Conservation (phyloP, 2,113 vertebrate genomes). For the Seriola rivoliana region DNA sequence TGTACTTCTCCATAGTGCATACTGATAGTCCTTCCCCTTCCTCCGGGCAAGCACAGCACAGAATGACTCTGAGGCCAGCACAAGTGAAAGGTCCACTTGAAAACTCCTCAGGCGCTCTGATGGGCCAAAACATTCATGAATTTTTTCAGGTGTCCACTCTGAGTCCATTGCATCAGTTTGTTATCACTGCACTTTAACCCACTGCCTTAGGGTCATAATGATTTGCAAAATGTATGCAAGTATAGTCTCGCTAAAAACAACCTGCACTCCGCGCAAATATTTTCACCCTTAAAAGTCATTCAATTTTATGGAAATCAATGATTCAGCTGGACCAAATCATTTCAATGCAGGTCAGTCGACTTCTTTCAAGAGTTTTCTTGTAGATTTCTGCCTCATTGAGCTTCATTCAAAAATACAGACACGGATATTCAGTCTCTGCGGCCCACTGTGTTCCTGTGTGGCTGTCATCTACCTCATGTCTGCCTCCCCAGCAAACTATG, state of each 20-base stretch:
- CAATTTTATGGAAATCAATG: background rate
- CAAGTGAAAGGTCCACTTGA: conserved; percentile 24
- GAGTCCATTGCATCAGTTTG: background rate
- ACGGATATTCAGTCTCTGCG: too few species aligned
- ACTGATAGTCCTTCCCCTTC: conserved; percentile 48
- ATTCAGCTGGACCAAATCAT: conserved; percentile 4
- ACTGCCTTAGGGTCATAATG: conserved; percentile 1
- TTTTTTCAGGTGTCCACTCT: conserved; percentile 5
- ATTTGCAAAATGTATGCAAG: conserved; percentile 16
- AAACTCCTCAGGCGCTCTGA: conserved; percentile 20
- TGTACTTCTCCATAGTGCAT: conserved; percentile 47
- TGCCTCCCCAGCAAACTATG: too few species aligned
- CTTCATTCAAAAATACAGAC: background rate
- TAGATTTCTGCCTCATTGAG: background rate
- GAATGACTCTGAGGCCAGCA: conserved; percentile 35
- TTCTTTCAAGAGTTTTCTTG: conserved; percentile 17
- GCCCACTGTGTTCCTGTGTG: too few species aligned
- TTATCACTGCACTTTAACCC: conserved; percentile 6
- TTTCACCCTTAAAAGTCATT: conserved; percentile 16
- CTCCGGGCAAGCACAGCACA: conserved; percentile 26
- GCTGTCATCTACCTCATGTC: too few species aligned
- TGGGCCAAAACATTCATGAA: background rate
- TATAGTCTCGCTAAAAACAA: conserved; percentile 18
- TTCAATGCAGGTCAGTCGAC: conserved; percentile 26
- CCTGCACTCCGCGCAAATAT: conserved; percentile 25